Percentiles rank a stretch among this genome's conserved stretches.
These are phyloP conservation scores for Eupeodes luniger DNA, from an alignment of 2,888 invertebrate species.

Conservation along the genomic window DNA sequence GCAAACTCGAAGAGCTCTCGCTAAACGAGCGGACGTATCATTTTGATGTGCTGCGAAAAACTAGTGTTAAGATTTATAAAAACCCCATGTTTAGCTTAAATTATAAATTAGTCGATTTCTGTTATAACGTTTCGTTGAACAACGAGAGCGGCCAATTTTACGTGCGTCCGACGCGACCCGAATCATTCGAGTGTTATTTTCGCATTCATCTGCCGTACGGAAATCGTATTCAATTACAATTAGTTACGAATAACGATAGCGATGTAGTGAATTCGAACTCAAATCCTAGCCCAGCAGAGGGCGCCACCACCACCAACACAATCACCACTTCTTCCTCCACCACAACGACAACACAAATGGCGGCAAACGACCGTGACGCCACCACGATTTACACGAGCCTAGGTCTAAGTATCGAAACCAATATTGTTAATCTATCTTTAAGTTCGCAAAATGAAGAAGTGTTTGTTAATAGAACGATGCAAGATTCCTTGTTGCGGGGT, in stretches of 20 bases:
- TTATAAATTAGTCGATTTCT: constrained; percentile 89
- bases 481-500: constrained; percentile 36
- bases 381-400: constrained; percentile 77
- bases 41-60: constrained; percentile 85
- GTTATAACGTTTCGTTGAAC: constrained; percentile 88
- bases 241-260: constrained; percentile 83
- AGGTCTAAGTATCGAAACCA: constrained; percentile 77
- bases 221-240: constrained; percentile 87
- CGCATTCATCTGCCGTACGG: constrained; percentile 89
- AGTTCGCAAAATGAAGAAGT: constrained; percentile 71
- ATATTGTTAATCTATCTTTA: constrained; percentile 78
- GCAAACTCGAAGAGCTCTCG: constrained; percentile 89
- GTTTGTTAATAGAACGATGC: constrained; percentile 63
- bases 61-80: constrained; percentile 86
- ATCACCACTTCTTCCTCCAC: constrained; percentile 54
- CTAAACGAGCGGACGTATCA: constrained; percentile 87
- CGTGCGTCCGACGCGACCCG: constrained; percentile 85
- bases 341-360: constrained; percentile 56
- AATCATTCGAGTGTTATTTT: constrained; percentile 88
- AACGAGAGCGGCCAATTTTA: constrained; percentile 88
- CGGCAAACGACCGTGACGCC: constrained; percentile 60
- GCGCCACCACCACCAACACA: constrained; percentile 13
- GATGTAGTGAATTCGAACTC: constrained; percentile 74
- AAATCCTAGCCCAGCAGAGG: constrained; percentile 34
- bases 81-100: constrained; percentile 88